Conservation (phyloP, 2,888 invertebrate genomes). For the Pachydiplax longipennis region DNA sequence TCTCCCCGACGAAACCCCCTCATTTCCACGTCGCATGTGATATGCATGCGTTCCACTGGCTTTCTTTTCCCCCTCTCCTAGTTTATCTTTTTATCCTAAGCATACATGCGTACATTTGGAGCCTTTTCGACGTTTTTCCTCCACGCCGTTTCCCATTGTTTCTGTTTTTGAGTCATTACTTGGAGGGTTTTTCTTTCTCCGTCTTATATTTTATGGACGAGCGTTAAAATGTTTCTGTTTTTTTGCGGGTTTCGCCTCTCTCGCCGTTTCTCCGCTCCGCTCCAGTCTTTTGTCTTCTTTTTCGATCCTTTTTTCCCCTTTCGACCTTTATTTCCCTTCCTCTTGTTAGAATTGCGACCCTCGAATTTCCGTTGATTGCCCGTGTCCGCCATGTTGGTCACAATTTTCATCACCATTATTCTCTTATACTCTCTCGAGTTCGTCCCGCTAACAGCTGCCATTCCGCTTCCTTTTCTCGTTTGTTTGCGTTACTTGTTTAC, state of each 20-base stretch:
- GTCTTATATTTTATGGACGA: background rate
- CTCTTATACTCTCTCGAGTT: background rate
- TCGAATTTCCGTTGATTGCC: background rate
- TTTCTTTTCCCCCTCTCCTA: no score
- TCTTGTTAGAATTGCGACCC: background rate
- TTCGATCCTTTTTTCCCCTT: background rate
- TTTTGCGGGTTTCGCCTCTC: background rate
- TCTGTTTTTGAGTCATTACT: background rate
- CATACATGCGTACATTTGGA: no score
- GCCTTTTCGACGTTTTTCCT: no score
- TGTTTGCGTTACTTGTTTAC: background rate
- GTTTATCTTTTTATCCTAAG: no score
- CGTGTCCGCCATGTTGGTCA: background rate
- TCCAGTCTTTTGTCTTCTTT: background rate
- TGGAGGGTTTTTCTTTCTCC: background rate
- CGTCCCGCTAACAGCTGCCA: background rate
- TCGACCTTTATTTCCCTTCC: background rate
- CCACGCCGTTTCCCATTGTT: no score
- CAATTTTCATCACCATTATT: background rate
- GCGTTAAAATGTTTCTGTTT: background rate
- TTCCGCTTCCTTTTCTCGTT: background rate
- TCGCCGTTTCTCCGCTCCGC: background rate
- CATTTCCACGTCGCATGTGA: background rate
- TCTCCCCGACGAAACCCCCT: background rate
- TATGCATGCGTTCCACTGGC: conserved; percentile 7